Conservation (phyloP, 2,888 invertebrate genomes). For the Xestobium rufovillosum region DNA sequence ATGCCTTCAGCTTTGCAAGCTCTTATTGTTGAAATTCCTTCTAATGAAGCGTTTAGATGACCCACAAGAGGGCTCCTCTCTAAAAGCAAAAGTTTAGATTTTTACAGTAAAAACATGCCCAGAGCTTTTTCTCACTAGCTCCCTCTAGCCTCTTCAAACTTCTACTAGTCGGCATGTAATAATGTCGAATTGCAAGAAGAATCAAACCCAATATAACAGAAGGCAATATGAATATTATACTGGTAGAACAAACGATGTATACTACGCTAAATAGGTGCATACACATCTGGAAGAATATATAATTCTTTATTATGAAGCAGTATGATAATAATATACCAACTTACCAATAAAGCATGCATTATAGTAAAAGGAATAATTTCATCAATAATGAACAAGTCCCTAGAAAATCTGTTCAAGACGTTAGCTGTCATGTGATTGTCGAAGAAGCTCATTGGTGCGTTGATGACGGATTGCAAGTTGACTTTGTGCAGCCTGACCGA, state of each 20-base stretch:
- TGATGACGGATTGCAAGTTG: slow-evolving; percentile 34
- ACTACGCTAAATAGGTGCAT: too few relatives aligned
- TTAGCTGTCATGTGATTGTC: slow-evolving; percentile 39
- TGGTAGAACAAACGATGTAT: slow-evolving; percentile 61
- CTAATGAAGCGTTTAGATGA: slow-evolving; percentile 37
- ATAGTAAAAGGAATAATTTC: slow-evolving; percentile 50
- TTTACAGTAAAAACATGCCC: slow-evolving; percentile 3
- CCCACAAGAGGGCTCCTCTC: slow-evolving; percentile 39
- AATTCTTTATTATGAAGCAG: too few relatives aligned
- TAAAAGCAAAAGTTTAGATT: slow-evolving; percentile 24
- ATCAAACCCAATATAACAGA: slow-evolving; percentile 52
- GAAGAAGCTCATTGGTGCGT: slow-evolving; percentile 39
- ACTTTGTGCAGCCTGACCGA: slow-evolving; percentile 37
- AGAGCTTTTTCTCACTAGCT: slow-evolving; percentile 46
- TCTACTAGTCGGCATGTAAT: slow-evolving; percentile 68
- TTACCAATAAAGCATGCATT: slow-evolving; percentile 37
- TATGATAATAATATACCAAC: too few relatives aligned
- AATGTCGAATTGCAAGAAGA: slow-evolving; percentile 54
- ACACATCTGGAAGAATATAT: too few relatives aligned
- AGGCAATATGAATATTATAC: slow-evolving; percentile 58
- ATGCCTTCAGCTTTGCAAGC: slow-evolving; percentile 34
- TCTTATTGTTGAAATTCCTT: slow-evolving; percentile 37
- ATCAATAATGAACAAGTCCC: slow-evolving; percentile 52
- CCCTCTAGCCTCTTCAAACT: slow-evolving; percentile 66
- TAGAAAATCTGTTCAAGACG: slow-evolving; percentile 42